A percentile compares a stretch with the other conserved stretches of the same genome.
Conservation (phyloP, 1,140 invertebrate genomes). For the Stegodyphus dumicola region DNA sequence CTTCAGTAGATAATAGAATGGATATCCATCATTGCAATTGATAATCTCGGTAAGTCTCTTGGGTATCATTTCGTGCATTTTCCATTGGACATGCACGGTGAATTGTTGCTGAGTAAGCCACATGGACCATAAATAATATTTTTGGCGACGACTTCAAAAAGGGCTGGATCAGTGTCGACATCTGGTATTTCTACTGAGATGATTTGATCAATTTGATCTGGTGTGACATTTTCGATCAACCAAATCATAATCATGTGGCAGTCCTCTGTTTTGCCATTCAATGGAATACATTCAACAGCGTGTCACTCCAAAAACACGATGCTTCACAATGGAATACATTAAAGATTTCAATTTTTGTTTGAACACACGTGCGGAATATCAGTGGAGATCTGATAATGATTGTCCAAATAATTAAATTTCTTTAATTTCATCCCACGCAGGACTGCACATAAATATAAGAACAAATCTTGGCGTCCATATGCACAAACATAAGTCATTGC, state of each 20-base stretch:
- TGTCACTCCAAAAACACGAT: conserved; percentile 48
- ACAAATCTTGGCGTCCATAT: conserved; percentile 65
- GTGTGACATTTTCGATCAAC: too few species aligned
- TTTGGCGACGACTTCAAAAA: conserved; percentile 11
- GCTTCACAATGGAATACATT: conserved; percentile 46
- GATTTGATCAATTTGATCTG: too few species aligned
- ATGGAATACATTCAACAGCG: conserved; percentile 65
- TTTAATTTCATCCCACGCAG: not conserved
- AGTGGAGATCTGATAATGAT: conserved; percentile 6
- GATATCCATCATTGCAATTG: too few species aligned
- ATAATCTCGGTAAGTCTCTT: too few species aligned
- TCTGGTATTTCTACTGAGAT: too few species aligned
- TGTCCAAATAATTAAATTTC: conserved; percentile 14
- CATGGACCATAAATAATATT: conserved; percentile 73
- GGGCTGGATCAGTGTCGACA: not conserved
- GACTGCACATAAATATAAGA: conserved; percentile 65
- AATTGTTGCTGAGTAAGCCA: conserved; percentile 63
- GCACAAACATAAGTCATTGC: not conserved
- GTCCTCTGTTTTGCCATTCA: conserved; percentile 70
- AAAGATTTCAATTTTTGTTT: conserved; percentile 22
- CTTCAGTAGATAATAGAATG: not conserved
- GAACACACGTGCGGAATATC: conserved; percentile 13
- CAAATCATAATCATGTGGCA: conserved; percentile 66
- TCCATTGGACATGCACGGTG: not conserved
- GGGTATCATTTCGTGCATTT: too few species aligned